phyloP scores from a whole-genome alignment of 2,888 invertebrate genomes.

The Orthosia incerta region DNA sequence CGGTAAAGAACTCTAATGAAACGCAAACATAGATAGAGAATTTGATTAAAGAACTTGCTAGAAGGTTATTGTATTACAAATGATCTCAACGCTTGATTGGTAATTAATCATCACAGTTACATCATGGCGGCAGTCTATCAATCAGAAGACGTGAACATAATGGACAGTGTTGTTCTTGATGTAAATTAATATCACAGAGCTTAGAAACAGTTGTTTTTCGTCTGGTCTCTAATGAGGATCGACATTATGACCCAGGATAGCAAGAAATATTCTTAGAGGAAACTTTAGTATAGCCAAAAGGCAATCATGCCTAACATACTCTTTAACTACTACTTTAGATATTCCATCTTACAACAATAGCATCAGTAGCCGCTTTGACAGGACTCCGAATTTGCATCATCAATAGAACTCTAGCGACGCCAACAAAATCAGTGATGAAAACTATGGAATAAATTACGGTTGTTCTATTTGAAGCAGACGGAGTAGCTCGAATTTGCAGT shows the following conservation, averaged over 20 bases:
- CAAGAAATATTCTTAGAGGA: not conserved
- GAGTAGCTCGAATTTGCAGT: slow-evolving; percentile 22
- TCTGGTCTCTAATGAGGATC: slow-evolving; percentile 11
- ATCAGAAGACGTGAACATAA: slow-evolving; percentile 27
- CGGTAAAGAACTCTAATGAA: slow-evolving; percentile 3
- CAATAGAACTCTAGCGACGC: slow-evolving; percentile 1
- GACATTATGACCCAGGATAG: slow-evolving; percentile 1
- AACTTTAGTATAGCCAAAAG: not conserved
- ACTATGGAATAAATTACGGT: slow-evolving; percentile 2
- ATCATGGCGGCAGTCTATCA: slow-evolving; percentile 30
- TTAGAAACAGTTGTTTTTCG: not conserved
- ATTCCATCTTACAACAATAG: not conserved
- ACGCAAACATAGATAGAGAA: not conserved
- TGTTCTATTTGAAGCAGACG: slow-evolving; percentile 8
- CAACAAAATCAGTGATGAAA: slow-evolving; percentile 16
- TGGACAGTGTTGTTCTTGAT: slow-evolving; percentile 9
- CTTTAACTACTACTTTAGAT: not conserved
- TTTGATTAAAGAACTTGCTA: slow-evolving; percentile 11
- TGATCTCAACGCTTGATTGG: slow-evolving; percentile 40
- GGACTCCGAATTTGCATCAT: slow-evolving; percentile 6
- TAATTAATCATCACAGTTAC: slow-evolving; percentile 44
- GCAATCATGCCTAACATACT: no score
- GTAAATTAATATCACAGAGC: slow-evolving; percentile 10
- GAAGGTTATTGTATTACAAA: slow-evolving; percentile 39
- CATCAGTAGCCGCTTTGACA: not conserved